Evolutionary conservation across 1,140 invertebrate genomes (phyloP).

Genomic region (Lamellibrachia luymesi): DNA sequence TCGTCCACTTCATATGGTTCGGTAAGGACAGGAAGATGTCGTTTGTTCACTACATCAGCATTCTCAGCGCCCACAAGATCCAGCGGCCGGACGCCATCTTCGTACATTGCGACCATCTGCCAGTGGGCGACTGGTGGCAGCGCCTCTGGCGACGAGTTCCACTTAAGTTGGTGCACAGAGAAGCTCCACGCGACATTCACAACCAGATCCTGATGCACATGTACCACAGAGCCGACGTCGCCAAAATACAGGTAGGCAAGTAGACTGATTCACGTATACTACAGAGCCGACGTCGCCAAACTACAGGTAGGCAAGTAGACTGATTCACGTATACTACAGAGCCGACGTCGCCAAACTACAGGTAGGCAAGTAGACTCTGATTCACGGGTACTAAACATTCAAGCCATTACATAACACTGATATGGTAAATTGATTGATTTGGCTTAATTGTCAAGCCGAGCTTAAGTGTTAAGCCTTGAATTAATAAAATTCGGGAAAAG

Average conservation of each 20-base stretch:
- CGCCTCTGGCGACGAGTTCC: background rate
- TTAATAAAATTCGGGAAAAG: no score
- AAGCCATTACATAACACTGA: no score
- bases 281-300: background rate
- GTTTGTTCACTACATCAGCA: conserved; percentile 12
- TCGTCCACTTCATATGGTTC: conserved; percentile 20
- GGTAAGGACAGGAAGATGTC: background rate
- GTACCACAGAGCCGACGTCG: conserved; percentile 10
- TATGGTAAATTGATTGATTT: no score
- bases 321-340: background rate
- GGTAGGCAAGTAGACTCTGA: no score
- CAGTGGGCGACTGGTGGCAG: conserved; percentile 16
- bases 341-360: no score
- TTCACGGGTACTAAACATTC: background rate
- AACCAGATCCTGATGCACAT: background rate
- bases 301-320: background rate
- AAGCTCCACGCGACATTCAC: background rate
- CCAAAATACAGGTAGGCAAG: background rate
- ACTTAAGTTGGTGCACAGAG: background rate
- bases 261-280: background rate
- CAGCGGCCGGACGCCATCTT: conserved; percentile 13
- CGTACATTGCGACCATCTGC: conserved; percentile 14
- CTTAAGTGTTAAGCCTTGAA: no score
- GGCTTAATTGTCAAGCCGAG: no score
- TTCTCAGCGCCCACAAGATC: conserved; percentile 10